A percentile compares a stretch with the other conserved stretches of the same genome.
These are phyloP conservation scores for Eurytoma adleriae DNA, from an alignment of 2,888 invertebrate genomes.

Conservation along the genomic window DNA sequence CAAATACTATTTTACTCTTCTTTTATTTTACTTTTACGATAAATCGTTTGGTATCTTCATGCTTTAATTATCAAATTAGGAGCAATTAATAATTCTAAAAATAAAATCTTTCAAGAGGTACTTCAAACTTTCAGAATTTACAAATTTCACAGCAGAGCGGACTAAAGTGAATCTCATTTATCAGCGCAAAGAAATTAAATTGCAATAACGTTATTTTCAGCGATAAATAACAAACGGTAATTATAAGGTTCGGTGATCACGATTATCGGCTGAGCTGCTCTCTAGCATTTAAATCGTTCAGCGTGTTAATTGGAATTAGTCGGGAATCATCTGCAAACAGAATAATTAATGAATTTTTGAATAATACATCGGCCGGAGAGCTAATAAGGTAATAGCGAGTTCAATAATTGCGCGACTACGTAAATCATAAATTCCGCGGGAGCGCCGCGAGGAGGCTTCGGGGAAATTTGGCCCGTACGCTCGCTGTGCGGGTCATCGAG, in stretches of 20 bases:
- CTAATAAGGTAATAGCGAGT: slow-evolving; percentile 43
- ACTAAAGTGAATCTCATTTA: too few relatives aligned
- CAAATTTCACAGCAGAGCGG: too few relatives aligned
- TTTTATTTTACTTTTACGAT: too few relatives aligned
- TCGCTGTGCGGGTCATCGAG: slow-evolving; percentile 7
- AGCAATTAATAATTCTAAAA: too few relatives aligned
- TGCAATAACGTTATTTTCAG: not conserved
- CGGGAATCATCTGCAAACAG: slow-evolving; percentile 30
- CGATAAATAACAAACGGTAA: slow-evolving; percentile 32
- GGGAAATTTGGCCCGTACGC: slow-evolving; percentile 26
- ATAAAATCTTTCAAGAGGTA: too few relatives aligned
- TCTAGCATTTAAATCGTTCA: slow-evolving; percentile 4
- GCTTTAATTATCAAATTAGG: too few relatives aligned
- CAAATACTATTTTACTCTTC: too few relatives aligned
- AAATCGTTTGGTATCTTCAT: too few relatives aligned
- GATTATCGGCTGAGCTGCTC: not conserved
- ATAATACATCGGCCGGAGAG: slow-evolving; percentile 23
- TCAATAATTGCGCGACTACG: slow-evolving; percentile 39
- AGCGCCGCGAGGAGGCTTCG: not conserved
- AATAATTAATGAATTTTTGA: slow-evolving; percentile 50
- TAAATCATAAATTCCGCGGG: slow-evolving; percentile 41
- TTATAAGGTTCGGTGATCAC: slow-evolving; percentile 7
- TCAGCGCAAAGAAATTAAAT: too few relatives aligned
- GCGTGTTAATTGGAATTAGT: slow-evolving; percentile 23
- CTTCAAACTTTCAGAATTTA: too few relatives aligned